phyloP scores from a whole-genome alignment of 2,113 vertebrate genomes.

The Heliornis fulica region DNA sequence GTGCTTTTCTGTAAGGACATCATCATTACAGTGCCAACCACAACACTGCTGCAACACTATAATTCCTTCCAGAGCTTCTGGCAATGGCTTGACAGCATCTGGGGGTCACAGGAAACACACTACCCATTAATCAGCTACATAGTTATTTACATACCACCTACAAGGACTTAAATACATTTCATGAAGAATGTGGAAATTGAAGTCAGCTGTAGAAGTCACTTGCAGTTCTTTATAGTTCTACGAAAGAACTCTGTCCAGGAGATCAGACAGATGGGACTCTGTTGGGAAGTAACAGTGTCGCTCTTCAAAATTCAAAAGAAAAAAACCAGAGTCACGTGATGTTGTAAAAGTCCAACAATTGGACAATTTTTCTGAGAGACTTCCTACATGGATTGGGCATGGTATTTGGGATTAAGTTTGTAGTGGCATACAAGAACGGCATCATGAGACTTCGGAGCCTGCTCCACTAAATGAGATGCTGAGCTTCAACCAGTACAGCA shows the following conservation, averaged over 20 bases:
- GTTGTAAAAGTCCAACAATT: neutral
- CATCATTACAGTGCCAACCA: neutral
- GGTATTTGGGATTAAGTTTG: neutral
- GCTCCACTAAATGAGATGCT: neutral
- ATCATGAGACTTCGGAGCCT: rapidly evolving
- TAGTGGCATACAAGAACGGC: rapidly evolving
- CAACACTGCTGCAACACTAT: neutral
- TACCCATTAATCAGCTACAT: neutral
- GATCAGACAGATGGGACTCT: neutral
- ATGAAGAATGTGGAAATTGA: neutral
- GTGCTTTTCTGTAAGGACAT: neutral
- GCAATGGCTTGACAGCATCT: neutral
- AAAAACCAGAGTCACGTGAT: too few species aligned
- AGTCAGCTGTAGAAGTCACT: neutral
- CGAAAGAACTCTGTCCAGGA: neutral
- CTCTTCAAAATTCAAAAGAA: neutral
- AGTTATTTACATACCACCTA: neutral
- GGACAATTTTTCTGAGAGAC: neutral
- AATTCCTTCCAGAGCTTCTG: neutral
- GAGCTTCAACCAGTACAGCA: neutral
- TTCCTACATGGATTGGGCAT: neutral
- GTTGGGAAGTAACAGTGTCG: neutral
- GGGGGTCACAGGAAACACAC: neutral
- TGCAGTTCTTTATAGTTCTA: neutral
- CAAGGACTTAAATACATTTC: neutral